Conservation (phyloP, 1,140 invertebrate genomes). For the Philotrypesis tridentata region DNA sequence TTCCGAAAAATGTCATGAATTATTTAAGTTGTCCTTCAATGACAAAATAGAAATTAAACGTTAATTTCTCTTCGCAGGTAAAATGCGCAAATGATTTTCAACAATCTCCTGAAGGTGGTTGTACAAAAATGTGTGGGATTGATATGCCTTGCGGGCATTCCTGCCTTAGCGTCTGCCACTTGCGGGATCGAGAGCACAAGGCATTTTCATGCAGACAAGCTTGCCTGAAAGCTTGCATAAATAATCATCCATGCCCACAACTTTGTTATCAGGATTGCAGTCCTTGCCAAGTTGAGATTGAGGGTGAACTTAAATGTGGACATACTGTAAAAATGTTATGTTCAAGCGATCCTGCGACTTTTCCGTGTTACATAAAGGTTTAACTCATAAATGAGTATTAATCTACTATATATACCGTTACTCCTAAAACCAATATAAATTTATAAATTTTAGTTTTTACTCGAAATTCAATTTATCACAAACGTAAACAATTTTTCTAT, state of each 20-base stretch:
- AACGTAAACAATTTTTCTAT: background rate
- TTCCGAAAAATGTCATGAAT: too few species aligned
- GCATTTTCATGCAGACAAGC: background rate
- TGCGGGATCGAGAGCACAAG: background rate
- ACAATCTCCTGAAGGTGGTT: slow-evolving; percentile 17
- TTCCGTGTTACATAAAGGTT: too few species aligned
- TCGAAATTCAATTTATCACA: too few species aligned
- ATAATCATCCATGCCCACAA: background rate
- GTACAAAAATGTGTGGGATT: background rate
- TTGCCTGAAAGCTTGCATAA: background rate
- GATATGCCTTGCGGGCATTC: slow-evolving; percentile 5
- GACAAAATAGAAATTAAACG: too few species aligned
- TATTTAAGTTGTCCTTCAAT: too few species aligned
- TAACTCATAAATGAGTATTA: too few species aligned
- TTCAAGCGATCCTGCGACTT: background rate
- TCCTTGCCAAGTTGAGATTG: background rate
- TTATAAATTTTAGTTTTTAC: background rate
- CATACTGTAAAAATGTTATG: slow-evolving; percentile 11
- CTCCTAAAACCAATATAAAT: too few species aligned
- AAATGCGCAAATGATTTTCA: slow-evolving; percentile 9
- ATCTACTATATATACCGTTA: too few species aligned
- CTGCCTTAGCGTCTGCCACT: background rate
- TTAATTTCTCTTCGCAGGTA: too few species aligned
- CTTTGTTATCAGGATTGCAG: background rate
- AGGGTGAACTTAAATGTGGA: slow-evolving; percentile 2